Percentiles rank a stretch among this genome's conserved stretches.
Conservation (phyloP, 2,888 invertebrate genomes). For the Morinoia aosen region DNA sequence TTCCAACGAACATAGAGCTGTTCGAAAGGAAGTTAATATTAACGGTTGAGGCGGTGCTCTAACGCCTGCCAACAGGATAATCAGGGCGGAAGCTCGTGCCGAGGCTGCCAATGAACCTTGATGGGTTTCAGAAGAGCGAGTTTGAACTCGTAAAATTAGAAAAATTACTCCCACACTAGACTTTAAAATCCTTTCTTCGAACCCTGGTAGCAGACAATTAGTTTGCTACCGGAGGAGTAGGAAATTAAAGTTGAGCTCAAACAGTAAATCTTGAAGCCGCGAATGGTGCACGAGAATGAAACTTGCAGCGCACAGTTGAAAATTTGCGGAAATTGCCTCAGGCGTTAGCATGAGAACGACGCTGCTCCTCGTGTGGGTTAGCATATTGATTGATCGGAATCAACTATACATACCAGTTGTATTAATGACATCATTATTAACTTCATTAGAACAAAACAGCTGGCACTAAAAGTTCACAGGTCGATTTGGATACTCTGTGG, state of each 20-base stretch:
- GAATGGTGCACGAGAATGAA: not conserved
- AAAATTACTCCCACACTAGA: not conserved
- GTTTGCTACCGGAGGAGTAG: not conserved
- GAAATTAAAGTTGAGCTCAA: not conserved
- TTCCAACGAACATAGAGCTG: not conserved
- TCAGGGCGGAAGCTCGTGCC: not conserved
- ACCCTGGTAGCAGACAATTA: not conserved
- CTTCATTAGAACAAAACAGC: no score
- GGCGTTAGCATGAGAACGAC: no score
- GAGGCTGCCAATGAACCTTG: not conserved
- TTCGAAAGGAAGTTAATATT: not conserved
- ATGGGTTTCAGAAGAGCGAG: conserved; percentile 1
- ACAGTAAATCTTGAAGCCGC: not conserved
- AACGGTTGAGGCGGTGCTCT: not conserved
- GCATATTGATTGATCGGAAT: no score
- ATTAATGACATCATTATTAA: no score
- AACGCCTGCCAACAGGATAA: not conserved
- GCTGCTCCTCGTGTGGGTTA: no score
- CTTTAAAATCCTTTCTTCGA: not conserved
- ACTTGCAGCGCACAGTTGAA: no score
- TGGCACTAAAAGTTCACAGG: no score
- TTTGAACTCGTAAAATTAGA: not conserved
- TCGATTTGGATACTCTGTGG: no score
- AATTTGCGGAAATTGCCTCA: not conserved
- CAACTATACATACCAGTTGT: no score